Evolutionary conservation across 2,888 invertebrate species (phyloP).

Genomic region (Dromius quadrimaculatus): DNA sequence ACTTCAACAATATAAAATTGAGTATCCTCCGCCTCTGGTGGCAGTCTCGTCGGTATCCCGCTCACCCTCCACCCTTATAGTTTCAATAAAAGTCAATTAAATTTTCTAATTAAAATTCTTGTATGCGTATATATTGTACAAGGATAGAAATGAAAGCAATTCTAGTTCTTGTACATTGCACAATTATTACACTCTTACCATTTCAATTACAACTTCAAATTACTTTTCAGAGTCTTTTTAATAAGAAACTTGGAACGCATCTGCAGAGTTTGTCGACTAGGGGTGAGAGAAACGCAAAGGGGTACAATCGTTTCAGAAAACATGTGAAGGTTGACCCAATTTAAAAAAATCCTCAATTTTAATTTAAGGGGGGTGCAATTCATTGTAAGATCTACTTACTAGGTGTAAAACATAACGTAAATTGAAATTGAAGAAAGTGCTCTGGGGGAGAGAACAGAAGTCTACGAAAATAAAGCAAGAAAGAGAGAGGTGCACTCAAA

Average conservation of each 20-base stretch:
- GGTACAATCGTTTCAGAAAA: constrained; percentile 29
- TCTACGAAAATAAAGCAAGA: constrained; percentile 53
- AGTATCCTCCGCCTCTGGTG: not conserved
- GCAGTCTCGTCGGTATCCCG: constrained; percentile 53
- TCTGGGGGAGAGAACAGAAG: constrained; percentile 45
- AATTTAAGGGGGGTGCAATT: constrained; percentile 7
- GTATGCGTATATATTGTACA: constrained; percentile 61
- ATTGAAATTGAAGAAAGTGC: constrained; percentile 55
- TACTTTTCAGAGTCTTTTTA: constrained; percentile 67
- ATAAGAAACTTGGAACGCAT: constrained; percentile 63
- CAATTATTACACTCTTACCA: constrained; percentile 67
- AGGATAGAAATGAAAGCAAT: constrained; percentile 63
- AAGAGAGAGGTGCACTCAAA: constrained; percentile 60
- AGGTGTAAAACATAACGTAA: constrained; percentile 55
- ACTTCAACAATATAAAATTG: too few species aligned
- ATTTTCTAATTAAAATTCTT: constrained; percentile 65
- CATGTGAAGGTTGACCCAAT: constrained; percentile 31
- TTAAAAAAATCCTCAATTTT: not conserved
- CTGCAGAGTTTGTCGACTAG: constrained; percentile 54
- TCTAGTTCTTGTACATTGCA: constrained; percentile 59
- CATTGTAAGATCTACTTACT: not conserved
- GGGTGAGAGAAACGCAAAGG: not conserved
- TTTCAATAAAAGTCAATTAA: constrained; percentile 66
- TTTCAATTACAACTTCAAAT: constrained; percentile 68
- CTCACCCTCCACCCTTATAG: constrained; percentile 56